Base-by-base conservation (phyloP, 2,113 vertebrate species). In the Dromaius novaehollandiae region DNA sequence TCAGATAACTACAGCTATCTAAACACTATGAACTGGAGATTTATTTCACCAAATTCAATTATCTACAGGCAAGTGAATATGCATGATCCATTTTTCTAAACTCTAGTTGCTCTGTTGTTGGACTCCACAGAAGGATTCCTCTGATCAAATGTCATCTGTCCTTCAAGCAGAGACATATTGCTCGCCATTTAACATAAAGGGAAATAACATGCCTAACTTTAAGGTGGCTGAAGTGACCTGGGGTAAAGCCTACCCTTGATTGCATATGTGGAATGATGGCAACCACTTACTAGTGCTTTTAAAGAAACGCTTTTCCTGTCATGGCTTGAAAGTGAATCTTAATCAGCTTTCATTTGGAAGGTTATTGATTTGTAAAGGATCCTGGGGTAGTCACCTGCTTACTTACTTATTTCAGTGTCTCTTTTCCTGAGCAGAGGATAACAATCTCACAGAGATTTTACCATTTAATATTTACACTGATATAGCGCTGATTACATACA, bases 1-100 rank as follows among this genome's bases (percentile, higher is more conserved):
- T 66, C 75, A 63, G 66, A 24, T 82, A 85, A 85, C 48, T 82
- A 70, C 15, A 86, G 28, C 34, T 81, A 73, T 91, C 93, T 51
- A 65, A 94, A 94, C 94, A 79, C n/a, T 85, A 94, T 24, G 4
- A 91, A 75, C 85, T 82, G 85, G 61, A 34, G 51, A 82, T 87
- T 79, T 2, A 75, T 94, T 94, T 82, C 11, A 40, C 56, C 32
- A 91, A 65, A 82, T 90, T 89, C 73, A 90, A 42, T 85, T 79
- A 73, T 76, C 75, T 89, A 38, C 28, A 85, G n/a, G 11, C 74
- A 68, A 86, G 13, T 66, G 46, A 76, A 78, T 89, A 60, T 20
- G 13, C 61, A 70, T 1, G 3, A 85, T 24, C 21, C 38, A 13
- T 10, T 82, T 91, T 75, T 78, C 78, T 89, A 78, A 82, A 42